Percentiles rank a stretch among this genome's conserved stretches.
These are phyloP conservation scores for Pyrochroa serraticornis DNA, from an alignment of 2,888 invertebrate genomes.

Conservation along the genomic window DNA sequence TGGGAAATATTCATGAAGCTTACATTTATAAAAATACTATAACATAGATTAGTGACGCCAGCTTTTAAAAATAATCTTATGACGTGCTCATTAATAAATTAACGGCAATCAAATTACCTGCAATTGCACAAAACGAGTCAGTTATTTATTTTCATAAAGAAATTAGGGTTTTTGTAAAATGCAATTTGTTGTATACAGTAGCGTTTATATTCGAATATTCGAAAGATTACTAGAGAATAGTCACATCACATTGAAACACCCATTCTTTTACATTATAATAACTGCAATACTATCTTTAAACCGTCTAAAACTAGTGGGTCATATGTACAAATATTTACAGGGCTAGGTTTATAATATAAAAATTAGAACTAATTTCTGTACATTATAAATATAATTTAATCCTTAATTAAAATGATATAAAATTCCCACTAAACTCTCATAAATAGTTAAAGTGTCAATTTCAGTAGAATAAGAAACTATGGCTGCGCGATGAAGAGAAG, in stretches of 20 bases:
- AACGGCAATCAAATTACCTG: neutral
- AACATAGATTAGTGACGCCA: no score
- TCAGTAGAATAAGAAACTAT: constrained; percentile 14
- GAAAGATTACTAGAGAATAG: constrained; percentile 19
- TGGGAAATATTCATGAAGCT: no score
- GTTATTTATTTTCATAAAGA: no score
- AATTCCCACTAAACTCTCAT: constrained; percentile 15
- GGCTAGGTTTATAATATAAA: constrained; percentile 19
- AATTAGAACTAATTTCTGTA: constrained; percentile 31
- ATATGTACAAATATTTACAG: constrained; percentile 30
- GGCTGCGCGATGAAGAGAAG: constrained; percentile 4
- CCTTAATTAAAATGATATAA: constrained; percentile 25
- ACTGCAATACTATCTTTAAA: constrained; percentile 17
- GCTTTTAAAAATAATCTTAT: no score
- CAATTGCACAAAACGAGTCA: constrained; percentile 4
- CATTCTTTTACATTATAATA: constrained; percentile 20
- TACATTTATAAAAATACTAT: no score
- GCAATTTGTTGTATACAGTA: constrained; percentile 21
- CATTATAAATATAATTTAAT: constrained; percentile 31
- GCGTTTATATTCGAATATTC: constrained; percentile 3
- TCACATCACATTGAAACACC: constrained; percentile 32
- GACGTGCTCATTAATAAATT: no score
- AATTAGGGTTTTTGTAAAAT: no score
- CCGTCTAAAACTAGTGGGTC: constrained; percentile 13
- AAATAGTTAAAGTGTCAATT: constrained; percentile 3